Percentiles rank a stretch among this genome's conserved stretches.
These are phyloP conservation scores for Clupea harengus DNA, from an alignment of 2,113 vertebrate species.

Conservation along the genomic window DNA sequence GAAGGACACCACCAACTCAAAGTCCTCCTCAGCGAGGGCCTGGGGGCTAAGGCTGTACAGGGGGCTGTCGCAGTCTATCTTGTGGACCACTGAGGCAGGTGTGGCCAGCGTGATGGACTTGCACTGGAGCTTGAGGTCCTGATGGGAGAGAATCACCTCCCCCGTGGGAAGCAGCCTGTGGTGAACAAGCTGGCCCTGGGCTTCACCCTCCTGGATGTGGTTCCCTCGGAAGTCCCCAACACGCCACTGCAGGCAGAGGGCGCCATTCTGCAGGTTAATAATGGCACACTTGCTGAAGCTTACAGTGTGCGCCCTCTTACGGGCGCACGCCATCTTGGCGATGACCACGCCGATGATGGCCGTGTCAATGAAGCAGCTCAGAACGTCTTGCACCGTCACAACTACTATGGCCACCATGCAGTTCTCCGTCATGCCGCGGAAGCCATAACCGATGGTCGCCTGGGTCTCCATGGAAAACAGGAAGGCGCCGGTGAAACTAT, in stretches of 20 bases:
- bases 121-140: slow-evolving; percentile 80
- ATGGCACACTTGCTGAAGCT: slow-evolving; percentile 88
- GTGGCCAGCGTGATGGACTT: slow-evolving; percentile 83
- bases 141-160: slow-evolving; percentile 75
- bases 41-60: slow-evolving; percentile 79
- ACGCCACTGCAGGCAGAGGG: slow-evolving; percentile 89
- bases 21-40: slow-evolving; percentile 78
- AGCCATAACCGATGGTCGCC: slow-evolving; percentile 92
- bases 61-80: slow-evolving; percentile 81
- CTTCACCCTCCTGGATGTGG: slow-evolving; percentile 88
- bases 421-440: slow-evolving; percentile 87
- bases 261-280: slow-evolving; percentile 77
- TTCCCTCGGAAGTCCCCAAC: slow-evolving; percentile 87
- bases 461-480: slow-evolving; percentile 94
- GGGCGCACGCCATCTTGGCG: slow-evolving; percentile 92
- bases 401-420: slow-evolving; percentile 81
- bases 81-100: slow-evolving; percentile 83
- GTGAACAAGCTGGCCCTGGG: slow-evolving; percentile 82
- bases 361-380: slow-evolving; percentile 91
- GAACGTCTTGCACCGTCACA: slow-evolving; percentile 85
- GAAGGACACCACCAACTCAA: slow-evolving; percentile 94
- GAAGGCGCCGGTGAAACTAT: slow-evolving; percentile 86
- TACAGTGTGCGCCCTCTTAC: slow-evolving; percentile 88
- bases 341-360: slow-evolving; percentile 89
- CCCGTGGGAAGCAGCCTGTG: slow-evolving; percentile 74